Evolutionary conservation across 1,140 invertebrate genomes (phyloP), one percentile per base, ranked within the genome.

Genomic region (Idris sp.): DNA sequence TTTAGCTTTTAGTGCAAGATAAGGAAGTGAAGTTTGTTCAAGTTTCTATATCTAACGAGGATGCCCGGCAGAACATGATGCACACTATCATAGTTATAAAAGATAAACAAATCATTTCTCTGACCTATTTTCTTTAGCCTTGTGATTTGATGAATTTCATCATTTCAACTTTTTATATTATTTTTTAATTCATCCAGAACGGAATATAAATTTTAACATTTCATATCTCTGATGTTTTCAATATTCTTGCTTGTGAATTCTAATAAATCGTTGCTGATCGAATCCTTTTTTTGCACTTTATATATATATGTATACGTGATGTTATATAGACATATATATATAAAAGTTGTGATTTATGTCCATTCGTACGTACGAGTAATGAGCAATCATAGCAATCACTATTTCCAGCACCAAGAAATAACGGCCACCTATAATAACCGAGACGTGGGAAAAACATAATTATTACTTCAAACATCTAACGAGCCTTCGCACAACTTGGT

Each of bases 51-150:
- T 68, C 64, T 58, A 68, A 58, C 36, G 43, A 68, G 64, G 53
- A 68, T 68, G 64, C 44, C 9, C 25, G 26, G 28, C 53, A n/a
- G n/a, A 13, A 31, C 26, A 36, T 43, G 53, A 68, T 58, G 25
- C 48, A 68, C 18, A 44, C 11, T 51, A 25, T 51, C 46, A 13
- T 49, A 35, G 16, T 38, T 30, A 25, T 10, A 18, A 51, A 43
- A 68, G 64, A 68, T 68, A 68, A 68, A 68, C 15, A 51, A 49
- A 51, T 68, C 53, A 58, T 43, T 69, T 51, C 64, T 46, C 43
- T 69, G 53, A 59, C 53, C 64, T 22, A 22, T 2, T 22, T 22
- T 22, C n/a, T n/a, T n/a, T n/a, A n/a, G n/a, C n/a, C n/a, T n/a
- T n/a, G n/a, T n/a, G n/a, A n/a, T n/a, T n/a, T n/a, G n/a, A n/a